Conservation (phyloP, 2,113 vertebrate genomes). For the Chionomys nivalis region DNA sequence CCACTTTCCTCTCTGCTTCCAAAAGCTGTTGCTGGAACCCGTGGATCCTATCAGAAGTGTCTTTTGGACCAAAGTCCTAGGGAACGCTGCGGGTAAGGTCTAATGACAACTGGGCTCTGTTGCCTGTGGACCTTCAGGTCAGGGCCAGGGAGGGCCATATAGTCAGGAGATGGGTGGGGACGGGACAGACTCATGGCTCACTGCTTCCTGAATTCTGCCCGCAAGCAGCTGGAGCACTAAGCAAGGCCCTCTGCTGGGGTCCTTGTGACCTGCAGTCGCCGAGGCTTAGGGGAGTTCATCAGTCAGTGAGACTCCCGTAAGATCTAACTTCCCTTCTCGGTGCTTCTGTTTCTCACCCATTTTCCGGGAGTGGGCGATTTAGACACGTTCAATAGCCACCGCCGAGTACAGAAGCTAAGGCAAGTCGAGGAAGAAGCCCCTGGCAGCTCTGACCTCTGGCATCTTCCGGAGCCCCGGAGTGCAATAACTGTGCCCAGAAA, state of each 20-base stretch:
- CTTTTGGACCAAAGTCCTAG: not conserved
- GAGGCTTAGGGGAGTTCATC: not conserved
- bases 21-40: not conserved
- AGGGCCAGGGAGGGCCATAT: not conserved
- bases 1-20: not conserved
- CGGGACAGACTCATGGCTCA: not conserved
- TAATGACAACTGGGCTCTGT: not conserved
- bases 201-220: not conserved
- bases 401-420: not conserved
- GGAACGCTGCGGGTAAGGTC: not conserved
- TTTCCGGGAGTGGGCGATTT: not conserved
- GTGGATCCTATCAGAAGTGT: not conserved
- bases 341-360: not conserved
- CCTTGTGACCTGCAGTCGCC: not conserved
- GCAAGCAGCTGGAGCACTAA: not conserved
- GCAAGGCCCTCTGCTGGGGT: constrained; percentile 71
- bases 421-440: not conserved
- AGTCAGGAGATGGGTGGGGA: not conserved
- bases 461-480: not conserved
- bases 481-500: constrained; percentile 5
- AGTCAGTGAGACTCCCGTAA: not conserved
- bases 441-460: constrained; percentile 14
- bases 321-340: not conserved
- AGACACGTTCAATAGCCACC: not conserved
- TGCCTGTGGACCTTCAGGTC: not conserved